Evolutionary conservation across 2,888 invertebrate genomes (phyloP).

Genomic region (Calliphora vomitoria): DNA sequence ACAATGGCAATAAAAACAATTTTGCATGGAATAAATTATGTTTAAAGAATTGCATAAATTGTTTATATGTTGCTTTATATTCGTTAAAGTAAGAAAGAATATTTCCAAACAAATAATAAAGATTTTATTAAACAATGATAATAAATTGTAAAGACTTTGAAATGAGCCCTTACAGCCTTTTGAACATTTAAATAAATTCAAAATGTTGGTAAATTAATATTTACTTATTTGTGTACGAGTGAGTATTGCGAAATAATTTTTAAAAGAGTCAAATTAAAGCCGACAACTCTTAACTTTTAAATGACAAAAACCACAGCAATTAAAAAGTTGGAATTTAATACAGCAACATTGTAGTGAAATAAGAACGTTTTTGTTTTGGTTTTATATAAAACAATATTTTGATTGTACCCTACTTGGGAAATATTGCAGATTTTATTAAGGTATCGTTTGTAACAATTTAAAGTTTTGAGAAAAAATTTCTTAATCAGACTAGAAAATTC

Average conservation of each 20-base stretch:
- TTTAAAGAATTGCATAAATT: slow-evolving; percentile 54
- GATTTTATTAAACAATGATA: slow-evolving; percentile 8
- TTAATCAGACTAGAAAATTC: too few relatives aligned
- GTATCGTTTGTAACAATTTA: too few relatives aligned
- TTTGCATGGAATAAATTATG: slow-evolving; percentile 66
- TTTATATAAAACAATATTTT: background rate
- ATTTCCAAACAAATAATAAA: slow-evolving; percentile 13
- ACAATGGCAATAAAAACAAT: slow-evolving; percentile 68
- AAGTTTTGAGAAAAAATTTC: too few relatives aligned
- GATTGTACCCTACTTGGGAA: background rate
- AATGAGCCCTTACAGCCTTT: slow-evolving; percentile 3
- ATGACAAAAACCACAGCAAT: slow-evolving; percentile 40
- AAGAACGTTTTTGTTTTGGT: background rate
- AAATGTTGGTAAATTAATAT: slow-evolving; percentile 42
- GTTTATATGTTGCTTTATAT: slow-evolving; percentile 11
- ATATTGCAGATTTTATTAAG: too few relatives aligned
- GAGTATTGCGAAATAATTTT: slow-evolving; percentile 10
- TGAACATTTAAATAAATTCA: slow-evolving; percentile 17
- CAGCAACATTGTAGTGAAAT: slow-evolving; percentile 42
- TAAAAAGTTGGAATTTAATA: slow-evolving; percentile 48
- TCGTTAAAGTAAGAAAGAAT: background rate
- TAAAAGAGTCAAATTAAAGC: slow-evolving; percentile 21
- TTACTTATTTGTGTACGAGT: slow-evolving; percentile 6
- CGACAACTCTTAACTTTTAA: slow-evolving; percentile 24
- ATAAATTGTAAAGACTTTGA: slow-evolving; percentile 18